Percentiles rank a stretch among this genome's conserved stretches.
These are phyloP conservation scores for Ctenoplectra terminalis DNA, from an alignment of 1,140 invertebrate species.

Conservation along the genomic window DNA sequence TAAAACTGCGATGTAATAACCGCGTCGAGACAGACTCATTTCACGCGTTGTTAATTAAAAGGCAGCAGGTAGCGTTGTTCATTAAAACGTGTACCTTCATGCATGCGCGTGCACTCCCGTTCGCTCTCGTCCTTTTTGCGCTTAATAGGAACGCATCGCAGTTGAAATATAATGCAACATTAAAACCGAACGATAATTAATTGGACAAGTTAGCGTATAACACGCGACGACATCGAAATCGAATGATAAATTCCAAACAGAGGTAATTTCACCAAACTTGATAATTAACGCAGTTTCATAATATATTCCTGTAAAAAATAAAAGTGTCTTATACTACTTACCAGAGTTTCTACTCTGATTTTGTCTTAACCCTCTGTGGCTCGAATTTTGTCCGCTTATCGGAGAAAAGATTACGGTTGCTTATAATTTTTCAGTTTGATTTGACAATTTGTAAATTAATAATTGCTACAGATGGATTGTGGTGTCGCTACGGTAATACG, in stretches of 20 bases:
- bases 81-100: constrained; percentile 15
- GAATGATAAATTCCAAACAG: constrained; percentile 23
- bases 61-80: constrained; percentile 32
- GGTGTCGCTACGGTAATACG: no score
- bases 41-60: constrained; percentile 49
- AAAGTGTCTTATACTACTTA: no score
- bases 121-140: not conserved
- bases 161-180: constrained; percentile 17
- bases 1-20: constrained; percentile 32
- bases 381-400: no score
- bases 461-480: no score
- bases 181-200: constrained; percentile 34
- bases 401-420: no score
- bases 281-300: no score
- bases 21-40: constrained; percentile 22
- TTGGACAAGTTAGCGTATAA: not conserved
- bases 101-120: not conserved
- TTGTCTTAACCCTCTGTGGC: no score
- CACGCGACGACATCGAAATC: constrained; percentile 11
- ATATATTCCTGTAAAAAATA: no score
- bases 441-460: no score
- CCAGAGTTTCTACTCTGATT: no score
- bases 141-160: not conserved
- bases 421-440: no score
- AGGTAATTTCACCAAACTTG: not conserved